A percentile compares a stretch with the other conserved stretches of the same genome.
Evolutionary conservation across 2,888 invertebrate species (phyloP).

Genomic region (Eueremaeus valkanovi): DNA sequence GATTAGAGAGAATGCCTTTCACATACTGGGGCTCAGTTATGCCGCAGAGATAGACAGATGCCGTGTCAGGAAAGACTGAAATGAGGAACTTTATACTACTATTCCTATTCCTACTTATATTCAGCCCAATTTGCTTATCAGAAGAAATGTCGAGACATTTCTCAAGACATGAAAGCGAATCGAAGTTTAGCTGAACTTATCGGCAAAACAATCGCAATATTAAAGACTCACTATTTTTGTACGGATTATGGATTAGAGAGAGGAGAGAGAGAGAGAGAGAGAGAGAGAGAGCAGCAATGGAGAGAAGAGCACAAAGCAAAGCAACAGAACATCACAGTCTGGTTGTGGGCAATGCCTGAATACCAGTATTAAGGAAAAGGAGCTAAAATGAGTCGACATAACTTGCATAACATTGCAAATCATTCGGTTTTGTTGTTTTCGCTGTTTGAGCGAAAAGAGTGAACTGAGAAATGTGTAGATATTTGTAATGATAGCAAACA

Average conservation of each 20-base stretch:
- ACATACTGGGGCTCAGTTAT: too few species aligned
- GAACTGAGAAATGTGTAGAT: neutral
- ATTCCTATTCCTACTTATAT: too few species aligned
- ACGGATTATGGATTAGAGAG: neutral
- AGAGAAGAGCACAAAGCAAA: neutral
- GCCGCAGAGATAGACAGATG: too few species aligned
- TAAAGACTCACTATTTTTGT: too few species aligned
- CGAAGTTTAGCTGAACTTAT: conserved; percentile 4
- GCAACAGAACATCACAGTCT: neutral
- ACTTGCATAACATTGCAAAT: conserved; percentile 22
- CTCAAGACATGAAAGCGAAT: conserved; percentile 14
- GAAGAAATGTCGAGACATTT: conserved; percentile 14
- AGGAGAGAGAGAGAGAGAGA: neutral
- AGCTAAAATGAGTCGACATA: conserved; percentile 17
- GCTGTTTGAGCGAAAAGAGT: conserved; percentile 29
- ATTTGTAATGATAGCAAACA: conserved; percentile 18
- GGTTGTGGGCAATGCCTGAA: conserved; percentile 6
- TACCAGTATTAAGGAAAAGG: conserved; percentile 2
- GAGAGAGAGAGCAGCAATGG: neutral
- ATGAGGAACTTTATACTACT: conserved; percentile 29
- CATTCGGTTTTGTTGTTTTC: conserved; percentile 34
- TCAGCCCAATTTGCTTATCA: conserved; percentile 9
- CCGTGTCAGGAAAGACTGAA: neutral
- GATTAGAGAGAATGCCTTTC: neutral
- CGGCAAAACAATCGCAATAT: conserved; percentile 13